Percentiles rank a stretch among this genome's conserved stretches.
Evolutionary conservation across 2,113 vertebrate genomes (phyloP).

Genomic region (Hirundichthys speculiger): DNA sequence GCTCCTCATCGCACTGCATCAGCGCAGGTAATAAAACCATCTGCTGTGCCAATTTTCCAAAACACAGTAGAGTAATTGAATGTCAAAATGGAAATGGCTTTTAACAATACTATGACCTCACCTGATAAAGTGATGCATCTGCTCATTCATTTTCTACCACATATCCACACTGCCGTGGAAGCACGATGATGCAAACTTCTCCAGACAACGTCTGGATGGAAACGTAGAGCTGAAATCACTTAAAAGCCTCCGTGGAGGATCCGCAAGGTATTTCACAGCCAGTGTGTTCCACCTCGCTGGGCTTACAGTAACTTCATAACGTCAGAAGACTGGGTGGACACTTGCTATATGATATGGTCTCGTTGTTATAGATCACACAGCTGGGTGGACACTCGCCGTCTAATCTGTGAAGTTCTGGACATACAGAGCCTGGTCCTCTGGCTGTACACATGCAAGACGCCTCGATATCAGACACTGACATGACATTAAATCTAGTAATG

Average conservation of each 20-base stretch:
- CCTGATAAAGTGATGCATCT: neutral
- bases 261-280: neutral
- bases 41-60: conserved; percentile 26
- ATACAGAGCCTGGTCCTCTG: too few species aligned
- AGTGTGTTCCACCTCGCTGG: too few species aligned
- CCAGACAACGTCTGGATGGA: neutral
- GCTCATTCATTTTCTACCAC: conserved; percentile 3
- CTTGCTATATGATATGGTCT: too few species aligned
- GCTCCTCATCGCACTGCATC: neutral
- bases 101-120: neutral
- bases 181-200: neutral
- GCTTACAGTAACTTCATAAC: too few species aligned
- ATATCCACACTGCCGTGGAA: conserved; percentile 1
- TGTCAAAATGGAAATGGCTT: conserved; percentile 14
- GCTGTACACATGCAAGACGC: too few species aligned
- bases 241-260: neutral
- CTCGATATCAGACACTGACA: too few species aligned
- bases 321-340: too few species aligned
- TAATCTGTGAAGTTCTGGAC: too few species aligned
- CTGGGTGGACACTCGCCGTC: too few species aligned
- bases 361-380: too few species aligned
- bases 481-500: too few species aligned
- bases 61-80: conserved; percentile 10
- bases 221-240: neutral
- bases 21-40: conserved; percentile 4